phyloP scores from a whole-genome alignment of 2,797 vertebrate genomes.

The Galagoides demidoff region DNA sequence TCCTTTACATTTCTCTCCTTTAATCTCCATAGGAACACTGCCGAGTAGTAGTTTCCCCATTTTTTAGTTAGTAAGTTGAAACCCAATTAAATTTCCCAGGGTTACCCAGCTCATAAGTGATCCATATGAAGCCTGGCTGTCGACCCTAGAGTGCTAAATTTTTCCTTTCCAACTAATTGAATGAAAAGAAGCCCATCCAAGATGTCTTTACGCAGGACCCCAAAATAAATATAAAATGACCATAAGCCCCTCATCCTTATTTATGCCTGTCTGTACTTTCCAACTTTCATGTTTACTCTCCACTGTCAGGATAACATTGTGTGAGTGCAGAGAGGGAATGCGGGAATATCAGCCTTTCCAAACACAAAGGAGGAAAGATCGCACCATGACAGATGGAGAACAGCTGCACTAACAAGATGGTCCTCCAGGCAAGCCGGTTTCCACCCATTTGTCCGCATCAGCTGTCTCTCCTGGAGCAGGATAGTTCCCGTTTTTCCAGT shows the following conservation, averaged over 20 bases:
- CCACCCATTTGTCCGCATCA: not conserved
- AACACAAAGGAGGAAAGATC: not conserved
- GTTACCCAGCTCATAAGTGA: not conserved
- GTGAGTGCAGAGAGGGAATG: not conserved
- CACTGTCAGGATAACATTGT: not conserved
- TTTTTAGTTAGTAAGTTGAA: not conserved
- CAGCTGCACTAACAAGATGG: not conserved
- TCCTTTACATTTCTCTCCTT: constrained; percentile 12
- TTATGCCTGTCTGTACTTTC: not conserved
- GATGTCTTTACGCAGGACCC: not conserved
- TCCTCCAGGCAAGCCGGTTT: not conserved
- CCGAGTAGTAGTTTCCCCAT: not conserved
- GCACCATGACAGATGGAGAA: not conserved
- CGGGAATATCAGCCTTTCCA: not conserved
- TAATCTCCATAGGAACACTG: not conserved
- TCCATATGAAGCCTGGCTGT: not conserved
- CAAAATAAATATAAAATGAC: constrained; percentile 10
- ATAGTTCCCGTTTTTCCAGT: not conserved
- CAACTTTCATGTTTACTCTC: not conserved
- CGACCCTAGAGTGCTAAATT: not conserved
- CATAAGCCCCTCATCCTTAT: not conserved
- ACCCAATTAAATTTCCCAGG: not conserved
- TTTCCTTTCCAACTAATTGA: not conserved
- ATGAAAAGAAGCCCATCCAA: not conserved
- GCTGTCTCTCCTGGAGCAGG: not conserved